phyloP scores from a whole-genome alignment of 2,888 invertebrate species.

The Falcaria lacertinaria region DNA sequence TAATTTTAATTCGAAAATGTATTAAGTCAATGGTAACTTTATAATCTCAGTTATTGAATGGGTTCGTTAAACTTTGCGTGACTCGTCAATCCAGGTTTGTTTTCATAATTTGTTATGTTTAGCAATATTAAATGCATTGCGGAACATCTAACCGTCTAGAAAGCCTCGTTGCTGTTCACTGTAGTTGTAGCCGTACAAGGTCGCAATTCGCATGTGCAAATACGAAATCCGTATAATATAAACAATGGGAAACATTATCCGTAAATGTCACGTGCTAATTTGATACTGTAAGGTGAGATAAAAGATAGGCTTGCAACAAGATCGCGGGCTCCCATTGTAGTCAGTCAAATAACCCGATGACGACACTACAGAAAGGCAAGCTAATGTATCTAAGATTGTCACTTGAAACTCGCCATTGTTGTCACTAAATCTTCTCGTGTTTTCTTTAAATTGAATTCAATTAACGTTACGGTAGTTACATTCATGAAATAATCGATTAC shows the following conservation, averaged over 20 bases:
- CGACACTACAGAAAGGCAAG: conserved; percentile 17
- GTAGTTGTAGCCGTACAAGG: too few species aligned
- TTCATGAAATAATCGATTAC: too few species aligned
- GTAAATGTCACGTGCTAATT: conserved; percentile 17
- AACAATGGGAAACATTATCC: conserved; percentile 28
- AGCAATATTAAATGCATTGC: too few species aligned
- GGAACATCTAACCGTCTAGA: too few species aligned
- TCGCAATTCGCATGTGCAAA: background rate
- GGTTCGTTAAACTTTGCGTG: conserved; percentile 5
- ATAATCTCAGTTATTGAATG: conserved; percentile 4
- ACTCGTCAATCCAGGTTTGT: background rate
- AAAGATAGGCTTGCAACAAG: conserved; percentile 15
- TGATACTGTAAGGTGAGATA: conserved; percentile 16
- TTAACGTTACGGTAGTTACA: too few species aligned
- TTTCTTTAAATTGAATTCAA: conserved; percentile 15
- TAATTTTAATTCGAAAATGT: conserved; percentile 28
- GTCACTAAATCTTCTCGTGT: too few species aligned
- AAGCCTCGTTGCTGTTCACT: too few species aligned
- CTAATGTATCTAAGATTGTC: conserved; percentile 23
- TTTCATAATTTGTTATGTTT: too few species aligned
- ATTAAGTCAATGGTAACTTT: conserved; percentile 13
- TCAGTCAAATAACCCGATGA: conserved; percentile 13
- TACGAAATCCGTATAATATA: conserved; percentile 22
- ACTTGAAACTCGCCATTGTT: too few species aligned
- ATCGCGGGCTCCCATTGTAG: conserved; percentile 10